A percentile compares a stretch with the other conserved stretches of the same genome.
Evolutionary conservation across 2,797 vertebrate genomes (phyloP).

Genomic region (Eulemur rubriventer): DNA sequence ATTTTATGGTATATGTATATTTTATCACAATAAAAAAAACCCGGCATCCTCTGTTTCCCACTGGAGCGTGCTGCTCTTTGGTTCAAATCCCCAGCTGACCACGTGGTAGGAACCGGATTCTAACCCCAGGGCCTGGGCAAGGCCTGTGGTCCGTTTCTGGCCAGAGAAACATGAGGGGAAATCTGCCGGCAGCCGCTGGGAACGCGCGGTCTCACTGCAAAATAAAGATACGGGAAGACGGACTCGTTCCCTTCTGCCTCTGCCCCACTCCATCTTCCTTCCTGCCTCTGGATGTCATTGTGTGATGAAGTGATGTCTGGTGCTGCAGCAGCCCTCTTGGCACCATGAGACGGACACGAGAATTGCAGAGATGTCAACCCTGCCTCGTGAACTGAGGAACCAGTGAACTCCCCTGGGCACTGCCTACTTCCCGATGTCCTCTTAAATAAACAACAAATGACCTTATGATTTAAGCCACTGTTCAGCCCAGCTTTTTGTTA

Average conservation of each 20-base stretch:
- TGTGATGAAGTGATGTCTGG: neutral
- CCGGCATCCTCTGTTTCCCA: neutral
- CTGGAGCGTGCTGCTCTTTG: neutral
- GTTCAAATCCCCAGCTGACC: too few species aligned
- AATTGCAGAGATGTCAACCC: neutral
- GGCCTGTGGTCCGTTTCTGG: neutral
- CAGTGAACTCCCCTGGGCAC: fast-evolving
- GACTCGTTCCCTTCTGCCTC: neutral
- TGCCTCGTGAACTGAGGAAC: fast-evolving
- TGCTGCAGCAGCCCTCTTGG: neutral
- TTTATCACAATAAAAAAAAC: neutral
- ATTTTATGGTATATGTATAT: neutral
- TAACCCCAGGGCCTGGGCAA: neutral
- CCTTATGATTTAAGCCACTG: neutral
- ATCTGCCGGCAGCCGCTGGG: neutral
- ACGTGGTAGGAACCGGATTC: neutral
- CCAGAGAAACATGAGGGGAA: neutral
- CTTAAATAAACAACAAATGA: too few species aligned
- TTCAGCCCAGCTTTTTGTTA: neutral
- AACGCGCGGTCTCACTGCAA: neutral
- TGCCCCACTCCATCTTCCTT: neutral
- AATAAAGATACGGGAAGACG: neutral
- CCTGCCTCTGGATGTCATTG: neutral
- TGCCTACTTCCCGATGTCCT: neutral
- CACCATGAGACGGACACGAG: neutral